A percentile compares a stretch with the other conserved stretches of the same genome.
Evolutionary conservation across 2,113 vertebrate species (phyloP).

Genomic region (Paratilapia polleni): DNA sequence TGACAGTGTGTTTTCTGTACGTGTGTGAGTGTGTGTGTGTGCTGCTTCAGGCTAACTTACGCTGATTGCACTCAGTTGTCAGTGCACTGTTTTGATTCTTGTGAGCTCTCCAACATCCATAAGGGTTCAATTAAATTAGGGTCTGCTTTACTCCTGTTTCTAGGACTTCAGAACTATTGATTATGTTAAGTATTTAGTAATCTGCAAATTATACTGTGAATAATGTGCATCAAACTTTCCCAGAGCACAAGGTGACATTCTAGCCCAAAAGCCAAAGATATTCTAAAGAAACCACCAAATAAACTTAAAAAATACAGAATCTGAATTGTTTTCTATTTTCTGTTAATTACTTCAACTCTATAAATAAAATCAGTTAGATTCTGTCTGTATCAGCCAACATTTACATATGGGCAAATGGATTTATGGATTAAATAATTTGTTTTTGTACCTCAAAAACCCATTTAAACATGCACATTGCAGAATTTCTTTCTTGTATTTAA

Average conservation of each 20-base stretch:
- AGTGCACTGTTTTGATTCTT: background rate
- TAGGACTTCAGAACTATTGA: background rate
- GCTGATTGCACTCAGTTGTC: slow-evolving; percentile 11
- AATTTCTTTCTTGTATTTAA: background rate
- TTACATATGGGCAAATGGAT: too few relatives aligned
- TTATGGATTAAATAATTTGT: too few relatives aligned
- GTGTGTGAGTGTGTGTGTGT: background rate
- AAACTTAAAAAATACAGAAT: background rate
- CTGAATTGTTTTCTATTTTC: background rate
- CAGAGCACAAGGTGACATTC: background rate
- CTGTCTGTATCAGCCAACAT: background rate
- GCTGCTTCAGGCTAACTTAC: background rate
- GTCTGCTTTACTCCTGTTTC: background rate
- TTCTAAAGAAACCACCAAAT: background rate
- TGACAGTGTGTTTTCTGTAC: background rate
- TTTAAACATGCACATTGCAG: background rate
- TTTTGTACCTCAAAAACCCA: too few relatives aligned
- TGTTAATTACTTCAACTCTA: background rate
- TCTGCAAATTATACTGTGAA: background rate
- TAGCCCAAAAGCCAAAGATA: background rate
- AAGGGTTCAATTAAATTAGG: background rate
- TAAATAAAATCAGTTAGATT: background rate
- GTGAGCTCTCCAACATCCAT: slow-evolving; percentile 6
- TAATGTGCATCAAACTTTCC: background rate
- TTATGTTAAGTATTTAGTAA: background rate